Conservation (phyloP, 2,113 vertebrate species). For the Chionis minor region DNA sequence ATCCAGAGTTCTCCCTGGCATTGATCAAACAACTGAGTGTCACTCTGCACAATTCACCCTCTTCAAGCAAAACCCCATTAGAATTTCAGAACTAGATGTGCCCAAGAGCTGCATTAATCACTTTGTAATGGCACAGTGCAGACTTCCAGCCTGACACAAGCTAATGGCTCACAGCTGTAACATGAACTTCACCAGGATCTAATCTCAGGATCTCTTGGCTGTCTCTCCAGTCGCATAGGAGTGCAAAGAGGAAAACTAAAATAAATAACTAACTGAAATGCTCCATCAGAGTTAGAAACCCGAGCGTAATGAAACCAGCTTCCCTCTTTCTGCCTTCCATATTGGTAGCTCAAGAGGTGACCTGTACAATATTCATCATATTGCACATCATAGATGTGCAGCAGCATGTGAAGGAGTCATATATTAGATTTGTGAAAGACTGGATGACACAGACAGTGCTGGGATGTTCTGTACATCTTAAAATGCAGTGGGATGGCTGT, state of each 20-base stretch:
- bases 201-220: not conserved
- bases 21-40: not conserved
- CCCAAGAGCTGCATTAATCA: not conserved
- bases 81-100: not conserved
- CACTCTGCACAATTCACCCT: fast-evolving
- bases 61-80: not conserved
- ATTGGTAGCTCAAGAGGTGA: not conserved
- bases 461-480: not conserved
- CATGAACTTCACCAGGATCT: not conserved
- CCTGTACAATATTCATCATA: not conserved
- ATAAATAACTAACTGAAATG: not conserved
- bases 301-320: not conserved
- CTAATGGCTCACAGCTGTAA: not conserved
- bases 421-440: not conserved
- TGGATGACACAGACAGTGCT: not conserved
- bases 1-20: not conserved
- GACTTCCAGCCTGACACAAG: not conserved
- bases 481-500: not conserved
- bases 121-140: not conserved
- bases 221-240: not conserved
- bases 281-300: not conserved
- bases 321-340: not conserved
- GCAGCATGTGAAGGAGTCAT: not conserved
- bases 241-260: not conserved
- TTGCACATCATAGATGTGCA: not conserved